Evolutionary conservation across 2,797 vertebrate genomes (phyloP), one percentile per base, ranked within the genome.

Genomic region (Trachops cirrhosus): DNA sequence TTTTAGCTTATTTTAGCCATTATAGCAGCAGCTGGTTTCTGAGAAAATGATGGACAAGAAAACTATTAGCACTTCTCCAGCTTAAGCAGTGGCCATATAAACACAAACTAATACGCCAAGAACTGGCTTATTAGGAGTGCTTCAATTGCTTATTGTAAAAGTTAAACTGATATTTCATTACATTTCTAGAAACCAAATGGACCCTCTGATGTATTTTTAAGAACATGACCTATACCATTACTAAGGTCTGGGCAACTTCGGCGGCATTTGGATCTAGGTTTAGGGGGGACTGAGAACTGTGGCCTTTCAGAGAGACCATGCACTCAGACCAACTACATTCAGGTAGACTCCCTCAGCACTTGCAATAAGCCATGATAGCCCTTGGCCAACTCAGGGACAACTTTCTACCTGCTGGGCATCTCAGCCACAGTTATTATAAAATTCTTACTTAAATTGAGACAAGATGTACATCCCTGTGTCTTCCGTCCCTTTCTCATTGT

Each of bases 1-100:
- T 79, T 93, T 91, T 67, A 67, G 67, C 44, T 95, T 91, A 84
- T 80, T 89, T 96, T 91, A 96, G 86, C 29, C 57, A 80, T 37
- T 86, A n/a, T 52, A 85, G 90, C 79, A 90, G 89, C 88, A 93
- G n/a, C 24, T 91, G 37, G 64, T 73, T 91, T 89, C 79, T 85
- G 67, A 89, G 83, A 93, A 95, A 95, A 92, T 59, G 19, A 93
- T 48, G 26, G 67, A 85, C 24, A 67, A 75, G 93, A 57, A 92
- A 91, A 87, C 39, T n/a, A 67, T 62, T 12, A 91, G 52, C 52
- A 75, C 29, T 64, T 83, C 77, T 90, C 46, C 34, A 92, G 52
- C n/a, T 86, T 84, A 91, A 59, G 68, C 18, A 88, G 21, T 24
- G 16, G 62, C 9, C 71, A 41, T 9, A 18, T 10, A n/a, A 83